Evolutionary conservation across 2,888 invertebrate species (phyloP).

Genomic region (Druceiella hillmani): DNA sequence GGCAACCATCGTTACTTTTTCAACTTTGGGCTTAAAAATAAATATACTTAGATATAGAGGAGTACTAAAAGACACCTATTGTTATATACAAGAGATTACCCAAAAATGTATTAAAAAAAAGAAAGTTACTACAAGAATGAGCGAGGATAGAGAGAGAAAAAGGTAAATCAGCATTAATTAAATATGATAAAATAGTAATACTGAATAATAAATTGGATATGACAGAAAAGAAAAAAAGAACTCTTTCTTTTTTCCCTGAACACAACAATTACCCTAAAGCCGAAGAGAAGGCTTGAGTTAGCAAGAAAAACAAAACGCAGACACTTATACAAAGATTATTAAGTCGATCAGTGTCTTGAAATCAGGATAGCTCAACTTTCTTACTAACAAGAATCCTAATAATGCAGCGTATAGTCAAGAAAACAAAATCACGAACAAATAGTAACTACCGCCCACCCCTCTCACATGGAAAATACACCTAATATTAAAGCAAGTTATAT

Average conservation of each 20-base stretch:
- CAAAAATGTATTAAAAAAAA: constrained; percentile 13
- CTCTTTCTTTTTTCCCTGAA: constrained; percentile 7
- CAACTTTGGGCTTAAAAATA: constrained; percentile 13
- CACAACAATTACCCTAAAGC: constrained; percentile 4
- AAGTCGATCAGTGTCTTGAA: constrained; percentile 20
- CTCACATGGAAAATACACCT: constrained; percentile 2
- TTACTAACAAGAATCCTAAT: constrained; percentile 16
- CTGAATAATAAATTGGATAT: too few relatives aligned
- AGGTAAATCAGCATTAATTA: constrained; percentile 9
- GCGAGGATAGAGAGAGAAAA: constrained; percentile 10
- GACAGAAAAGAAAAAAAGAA: constrained; percentile 7
- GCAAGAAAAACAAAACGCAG: constrained; percentile 16
- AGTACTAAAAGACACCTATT: constrained; percentile 10
- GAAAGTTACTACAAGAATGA: constrained; percentile 11
- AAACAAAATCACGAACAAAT: constrained; percentile 3
- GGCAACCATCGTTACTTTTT: constrained; percentile 12
- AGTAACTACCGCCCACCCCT: constrained; percentile 7
- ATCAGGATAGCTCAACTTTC: constrained; percentile 20
- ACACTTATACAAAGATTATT: constrained; percentile 11
- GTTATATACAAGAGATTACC: constrained; percentile 12
- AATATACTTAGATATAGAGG: constrained; percentile 12
- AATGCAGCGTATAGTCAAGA: constrained; percentile 6
- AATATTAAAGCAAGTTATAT: constrained; percentile 5
- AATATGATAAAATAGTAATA: constrained; percentile 13
- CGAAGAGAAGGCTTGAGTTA: constrained; percentile 10